A percentile compares a stretch with the other conserved stretches of the same genome.
Evolutionary conservation across 2,113 vertebrate genomes (phyloP).

Genomic region (Pterocles orientalis): DNA sequence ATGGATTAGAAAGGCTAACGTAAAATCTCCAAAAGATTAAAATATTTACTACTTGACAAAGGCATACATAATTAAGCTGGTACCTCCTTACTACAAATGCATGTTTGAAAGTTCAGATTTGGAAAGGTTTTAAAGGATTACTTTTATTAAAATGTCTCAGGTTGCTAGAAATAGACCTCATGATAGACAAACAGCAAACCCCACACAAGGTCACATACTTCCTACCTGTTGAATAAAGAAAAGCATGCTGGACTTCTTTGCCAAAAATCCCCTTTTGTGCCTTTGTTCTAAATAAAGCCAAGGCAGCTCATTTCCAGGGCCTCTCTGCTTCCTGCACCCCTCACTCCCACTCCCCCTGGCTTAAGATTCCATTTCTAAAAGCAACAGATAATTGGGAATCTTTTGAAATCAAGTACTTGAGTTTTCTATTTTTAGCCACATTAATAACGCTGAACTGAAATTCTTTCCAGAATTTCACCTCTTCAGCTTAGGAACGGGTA

Average conservation of each 20-base stretch:
- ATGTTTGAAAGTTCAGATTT: slow-evolving; percentile 33
- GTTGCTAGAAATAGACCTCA: slow-evolving; percentile 62
- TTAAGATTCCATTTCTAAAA: slow-evolving; percentile 73
- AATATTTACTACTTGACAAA: slow-evolving; percentile 33
- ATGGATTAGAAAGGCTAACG: neutral
- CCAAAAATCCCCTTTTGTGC: slow-evolving; percentile 42
- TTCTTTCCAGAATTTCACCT: slow-evolving; percentile 76
- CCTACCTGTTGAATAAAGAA: slow-evolving; percentile 72
- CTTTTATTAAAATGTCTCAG: slow-evolving; percentile 60
- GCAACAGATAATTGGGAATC: slow-evolving; percentile 72
- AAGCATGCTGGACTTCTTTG: slow-evolving; percentile 16
- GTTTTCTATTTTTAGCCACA: slow-evolving; percentile 65
- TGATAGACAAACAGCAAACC: slow-evolving; percentile 40
- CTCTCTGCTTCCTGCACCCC: slow-evolving; percentile 49
- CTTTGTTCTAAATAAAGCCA: slow-evolving; percentile 48
- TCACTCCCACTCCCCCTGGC: neutral
- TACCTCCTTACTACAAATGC: slow-evolving; percentile 22
- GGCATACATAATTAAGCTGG: slow-evolving; percentile 10
- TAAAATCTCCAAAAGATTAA: slow-evolving; percentile 15
- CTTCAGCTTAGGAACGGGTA: slow-evolving; percentile 70
- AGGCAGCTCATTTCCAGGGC: slow-evolving; percentile 59
- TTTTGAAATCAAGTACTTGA: slow-evolving; percentile 60
- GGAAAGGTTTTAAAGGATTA: slow-evolving; percentile 47
- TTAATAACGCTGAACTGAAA: slow-evolving; percentile 66
- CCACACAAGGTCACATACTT: slow-evolving; percentile 34